Evolutionary conservation across 2,113 vertebrate genomes (phyloP).

Genomic region (Hydropotes inermis): DNA sequence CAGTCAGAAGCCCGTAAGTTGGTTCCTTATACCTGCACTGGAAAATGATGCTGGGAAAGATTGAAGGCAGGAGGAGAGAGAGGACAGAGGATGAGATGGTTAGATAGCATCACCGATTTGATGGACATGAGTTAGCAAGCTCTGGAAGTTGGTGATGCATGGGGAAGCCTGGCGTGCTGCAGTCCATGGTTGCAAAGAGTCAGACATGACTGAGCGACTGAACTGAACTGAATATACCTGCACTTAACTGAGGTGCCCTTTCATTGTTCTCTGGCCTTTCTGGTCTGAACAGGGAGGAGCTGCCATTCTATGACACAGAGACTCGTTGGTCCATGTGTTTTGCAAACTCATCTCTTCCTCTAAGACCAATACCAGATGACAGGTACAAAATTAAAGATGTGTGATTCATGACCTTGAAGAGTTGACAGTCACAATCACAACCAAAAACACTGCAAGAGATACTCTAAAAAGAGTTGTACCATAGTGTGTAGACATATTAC

Average conservation of each 20-base stretch:
- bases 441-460: background rate
- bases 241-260: background rate
- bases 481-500: background rate
- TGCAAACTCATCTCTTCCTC: background rate
- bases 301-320: background rate
- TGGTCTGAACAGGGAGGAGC: background rate
- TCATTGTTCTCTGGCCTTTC: background rate
- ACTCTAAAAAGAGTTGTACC: background rate
- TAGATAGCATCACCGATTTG: background rate
- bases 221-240: background rate
- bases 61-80: background rate
- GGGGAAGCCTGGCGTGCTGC: background rate
- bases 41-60: background rate
- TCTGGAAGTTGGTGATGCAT: background rate
- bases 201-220: background rate
- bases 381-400: background rate
- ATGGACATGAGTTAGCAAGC: background rate
- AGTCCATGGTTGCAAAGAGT: background rate
- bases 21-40: background rate
- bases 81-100: background rate
- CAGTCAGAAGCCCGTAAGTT: background rate
- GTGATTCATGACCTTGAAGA: background rate
- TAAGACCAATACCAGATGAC: background rate
- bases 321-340: accelerated
- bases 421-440: background rate